Evolutionary conservation across 2,113 vertebrate species (phyloP).

Genomic region (Pogonocichla stellata): DNA sequence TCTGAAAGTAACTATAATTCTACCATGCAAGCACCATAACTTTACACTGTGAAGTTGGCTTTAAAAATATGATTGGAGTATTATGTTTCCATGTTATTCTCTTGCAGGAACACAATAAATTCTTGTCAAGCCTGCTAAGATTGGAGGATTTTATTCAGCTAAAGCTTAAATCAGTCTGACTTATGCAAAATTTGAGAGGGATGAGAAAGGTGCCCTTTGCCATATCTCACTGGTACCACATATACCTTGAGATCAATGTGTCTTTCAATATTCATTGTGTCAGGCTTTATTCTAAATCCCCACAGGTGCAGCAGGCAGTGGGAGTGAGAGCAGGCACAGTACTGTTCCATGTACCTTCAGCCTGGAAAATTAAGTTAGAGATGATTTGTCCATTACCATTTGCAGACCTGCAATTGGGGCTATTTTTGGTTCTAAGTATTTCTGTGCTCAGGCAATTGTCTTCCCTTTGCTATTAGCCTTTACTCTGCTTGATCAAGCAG

Average conservation of each 20-base stretch:
- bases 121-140: conserved; percentile 64
- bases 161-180: conserved; percentile 53
- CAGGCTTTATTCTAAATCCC: conserved; percentile 8
- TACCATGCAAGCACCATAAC: not conserved
- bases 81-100: conserved; percentile 50
- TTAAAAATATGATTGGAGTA: conserved; percentile 46
- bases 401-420: not conserved
- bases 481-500: not conserved
- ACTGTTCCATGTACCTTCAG: not conserved
- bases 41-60: conserved; percentile 34
- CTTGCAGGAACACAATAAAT: conserved; percentile 45
- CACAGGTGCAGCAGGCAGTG: not conserved
- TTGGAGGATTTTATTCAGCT: conserved; percentile 63
- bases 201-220: conserved; percentile 53
- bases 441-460: not conserved
- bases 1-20: conserved; percentile 53
- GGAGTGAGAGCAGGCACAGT: not conserved
- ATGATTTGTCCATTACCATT: not conserved
- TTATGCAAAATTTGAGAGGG: conserved; percentile 66
- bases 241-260: conserved; percentile 45
- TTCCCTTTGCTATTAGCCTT: conserved; percentile 1
- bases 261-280: conserved; percentile 24
- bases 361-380: not conserved
- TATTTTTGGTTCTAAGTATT: not conserved
- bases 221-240: not conserved